Evolutionary conservation across 2,113 vertebrate genomes (phyloP).

Genomic region (Oceanites oceanicus): DNA sequence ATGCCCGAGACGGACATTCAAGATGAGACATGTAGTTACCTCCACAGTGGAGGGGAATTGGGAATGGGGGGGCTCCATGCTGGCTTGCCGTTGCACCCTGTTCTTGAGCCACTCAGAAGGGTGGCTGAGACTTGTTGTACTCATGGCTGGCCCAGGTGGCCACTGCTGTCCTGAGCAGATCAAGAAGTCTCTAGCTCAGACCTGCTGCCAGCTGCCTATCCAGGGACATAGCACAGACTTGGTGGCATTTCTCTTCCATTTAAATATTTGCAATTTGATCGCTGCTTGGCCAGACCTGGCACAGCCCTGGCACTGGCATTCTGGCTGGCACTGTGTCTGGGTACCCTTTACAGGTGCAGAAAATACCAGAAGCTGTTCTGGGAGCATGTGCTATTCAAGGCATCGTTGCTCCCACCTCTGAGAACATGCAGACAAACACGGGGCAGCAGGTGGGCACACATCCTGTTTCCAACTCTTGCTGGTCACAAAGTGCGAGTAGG

Average conservation of each 20-base stretch:
- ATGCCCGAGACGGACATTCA: rapidly evolving
- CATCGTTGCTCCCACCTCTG: not conserved
- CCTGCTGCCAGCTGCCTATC: not conserved
- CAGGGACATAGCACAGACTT: not conserved
- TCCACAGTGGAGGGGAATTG: not conserved
- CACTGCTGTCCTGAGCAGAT: not conserved
- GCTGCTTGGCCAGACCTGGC: rapidly evolving
- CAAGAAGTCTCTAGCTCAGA: not conserved
- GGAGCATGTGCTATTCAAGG: not conserved
- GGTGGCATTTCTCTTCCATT: not conserved
- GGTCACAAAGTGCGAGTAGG: not conserved
- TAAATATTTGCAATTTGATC: not conserved
- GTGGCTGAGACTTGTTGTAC: not conserved
- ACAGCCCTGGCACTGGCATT: not conserved
- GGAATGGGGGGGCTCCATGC: rapidly evolving
- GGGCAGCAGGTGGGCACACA: not conserved
- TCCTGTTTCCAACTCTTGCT: not conserved
- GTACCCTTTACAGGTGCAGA: not conserved
- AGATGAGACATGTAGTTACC: not conserved
- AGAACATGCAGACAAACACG: rapidly evolving
- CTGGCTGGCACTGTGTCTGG: not conserved
- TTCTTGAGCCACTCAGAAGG: not conserved
- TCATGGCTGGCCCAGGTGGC: not conserved
- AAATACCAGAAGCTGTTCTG: not conserved
- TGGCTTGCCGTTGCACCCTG: not conserved